phyloP scores from a whole-genome alignment of 1,140 invertebrate species.

The Andricus grossulariae region DNA sequence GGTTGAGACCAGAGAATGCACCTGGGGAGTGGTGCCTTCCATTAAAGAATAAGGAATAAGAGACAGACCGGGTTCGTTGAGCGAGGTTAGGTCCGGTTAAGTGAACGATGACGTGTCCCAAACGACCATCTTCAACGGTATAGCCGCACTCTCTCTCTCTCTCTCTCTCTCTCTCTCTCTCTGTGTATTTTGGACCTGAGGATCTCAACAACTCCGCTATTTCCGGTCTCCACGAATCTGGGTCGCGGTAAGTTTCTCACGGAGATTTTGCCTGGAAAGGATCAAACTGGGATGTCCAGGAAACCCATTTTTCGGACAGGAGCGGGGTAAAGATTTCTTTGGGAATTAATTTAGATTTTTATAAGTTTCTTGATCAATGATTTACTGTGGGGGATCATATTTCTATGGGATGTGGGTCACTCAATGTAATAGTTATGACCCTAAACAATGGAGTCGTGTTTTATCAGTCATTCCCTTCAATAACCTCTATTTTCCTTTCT shows the following conservation, averaged over 20 bases:
- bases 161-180: too few species aligned
- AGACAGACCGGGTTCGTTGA: background rate
- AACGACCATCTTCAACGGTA: background rate
- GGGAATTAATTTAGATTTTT: too few species aligned
- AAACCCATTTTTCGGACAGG: too few species aligned
- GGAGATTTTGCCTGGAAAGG: background rate
- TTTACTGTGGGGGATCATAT: too few species aligned
- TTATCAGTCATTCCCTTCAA: conserved; percentile 12
- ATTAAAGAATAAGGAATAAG: conserved; percentile 12
- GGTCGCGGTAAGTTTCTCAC: background rate
- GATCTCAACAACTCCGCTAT: background rate
- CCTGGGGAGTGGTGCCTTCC: conserved; percentile 10
- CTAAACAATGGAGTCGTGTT: conserved; percentile 21
- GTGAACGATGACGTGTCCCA: conserved; percentile 12
- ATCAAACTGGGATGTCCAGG: too few species aligned
- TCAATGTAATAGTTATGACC: background rate
- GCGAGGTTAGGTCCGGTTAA: background rate
- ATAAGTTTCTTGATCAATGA: too few species aligned
- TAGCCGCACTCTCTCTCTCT: background rate
- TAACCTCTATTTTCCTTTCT: conserved; percentile 20
- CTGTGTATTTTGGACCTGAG: too few species aligned
- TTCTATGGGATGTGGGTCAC: too few species aligned
- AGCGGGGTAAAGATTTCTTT: too few species aligned
- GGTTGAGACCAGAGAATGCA: background rate
- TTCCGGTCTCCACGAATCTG: background rate